Evolutionary conservation across 2,113 vertebrate genomes (phyloP).

Genomic region (Eptatretus burgeri): DNA sequence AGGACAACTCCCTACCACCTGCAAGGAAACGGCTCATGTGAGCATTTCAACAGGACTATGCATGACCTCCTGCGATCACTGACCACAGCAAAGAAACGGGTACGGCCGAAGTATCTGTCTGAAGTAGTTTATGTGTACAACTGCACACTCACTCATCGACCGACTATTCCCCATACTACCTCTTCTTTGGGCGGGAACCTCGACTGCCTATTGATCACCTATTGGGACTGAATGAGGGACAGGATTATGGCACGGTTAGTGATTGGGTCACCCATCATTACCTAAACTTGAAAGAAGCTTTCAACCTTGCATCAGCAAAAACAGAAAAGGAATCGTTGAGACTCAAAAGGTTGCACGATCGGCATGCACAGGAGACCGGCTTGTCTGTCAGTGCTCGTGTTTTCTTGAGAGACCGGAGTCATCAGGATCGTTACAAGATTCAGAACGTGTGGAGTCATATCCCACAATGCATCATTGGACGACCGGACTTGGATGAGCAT

Average conservation of each 20-base stretch:
- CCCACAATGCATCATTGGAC: too few relatives aligned
- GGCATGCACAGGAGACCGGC: too few relatives aligned
- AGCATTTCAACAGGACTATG: background rate
- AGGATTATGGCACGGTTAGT: background rate
- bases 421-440: too few relatives aligned
- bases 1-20: background rate
- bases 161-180: background rate
- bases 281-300: too few relatives aligned
- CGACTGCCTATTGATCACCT: background rate
- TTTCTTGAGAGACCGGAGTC: too few relatives aligned
- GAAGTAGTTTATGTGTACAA: background rate
- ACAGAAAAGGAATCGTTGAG: too few relatives aligned
- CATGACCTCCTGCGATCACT: background rate
- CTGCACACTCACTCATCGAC: background rate
- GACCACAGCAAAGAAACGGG: background rate
- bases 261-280: background rate
- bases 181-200: background rate
- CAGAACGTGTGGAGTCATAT: too few relatives aligned
- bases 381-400: too few relatives aligned
- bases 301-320: too few relatives aligned
- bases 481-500: too few relatives aligned
- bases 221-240: background rate
- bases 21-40: conserved; percentile 1
- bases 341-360: too few relatives aligned
- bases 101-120: background rate